Base-by-base conservation (phyloP, 2,888 invertebrate species). In the Cheilosia pagana region DNA sequence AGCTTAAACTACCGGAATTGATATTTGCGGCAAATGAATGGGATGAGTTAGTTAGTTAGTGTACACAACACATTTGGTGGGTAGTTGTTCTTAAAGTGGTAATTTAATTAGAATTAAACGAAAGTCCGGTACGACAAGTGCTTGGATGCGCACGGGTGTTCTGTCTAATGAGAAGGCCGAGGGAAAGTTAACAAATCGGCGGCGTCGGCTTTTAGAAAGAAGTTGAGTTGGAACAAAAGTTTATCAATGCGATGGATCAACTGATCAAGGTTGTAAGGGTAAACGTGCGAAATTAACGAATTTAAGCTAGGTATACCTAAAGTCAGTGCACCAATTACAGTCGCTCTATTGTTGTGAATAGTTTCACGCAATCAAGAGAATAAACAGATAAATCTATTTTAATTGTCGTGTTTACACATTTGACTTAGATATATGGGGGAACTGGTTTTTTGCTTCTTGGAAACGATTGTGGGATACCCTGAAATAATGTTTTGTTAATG, bases 1-100 rank as follows among this genome's bases (percentile, higher is more conserved):
- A 53, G 31, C 62, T 76, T 70, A 25, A 62, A 39, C 67, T 55
- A 68, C 57, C 35, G 57, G 50, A 76, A 52, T 76, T 31, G 59
- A 6, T 35, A 59, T 65, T 12, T 19, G 14, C 21, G 35, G 31
- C 23, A 14, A 25, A 25, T 25, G 14, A 1, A 10, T 14, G 12
- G 1, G 12, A 12, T 35, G 12, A 48, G 10, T 19, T 19, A 19
- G 16, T 35, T 3, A 48, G 10, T 19, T 19, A 19, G 16, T 12
- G 21, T 12, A 21, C 25, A n/a, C 25, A n/a, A 23, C 12, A 50
- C 52, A 28, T 43, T 48, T n/a, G 6, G 1, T 5, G 7, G 28
- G 0, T 19, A 28, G 28, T 31, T 63, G 21, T 48, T 48, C 31
- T 63, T 48, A 35, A 48, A 43, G 19, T 31, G 25, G 12, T 35